These are phyloP conservation scores for Scolanthus callimorphus DNA, from an alignment of 92 coral and sea anemone species.

Conservation along the genomic window DNA sequence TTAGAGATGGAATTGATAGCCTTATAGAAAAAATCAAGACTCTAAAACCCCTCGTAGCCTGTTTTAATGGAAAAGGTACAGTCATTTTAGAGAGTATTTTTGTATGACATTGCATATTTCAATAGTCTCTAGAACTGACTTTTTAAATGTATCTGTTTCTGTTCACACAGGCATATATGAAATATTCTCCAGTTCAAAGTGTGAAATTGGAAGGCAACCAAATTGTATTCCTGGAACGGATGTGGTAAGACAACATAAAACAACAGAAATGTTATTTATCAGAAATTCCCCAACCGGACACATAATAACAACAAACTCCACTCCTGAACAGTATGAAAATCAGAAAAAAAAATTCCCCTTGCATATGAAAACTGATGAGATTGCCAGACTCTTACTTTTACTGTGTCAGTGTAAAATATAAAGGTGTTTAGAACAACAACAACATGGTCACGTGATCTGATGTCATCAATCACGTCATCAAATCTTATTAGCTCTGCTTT, in stretches of 20 bases:
- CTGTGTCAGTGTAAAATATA: too few species aligned
- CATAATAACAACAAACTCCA: too few species aligned
- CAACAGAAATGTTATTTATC: neutral
- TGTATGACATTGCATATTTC: neutral
- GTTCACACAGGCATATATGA: conserved; percentile 71
- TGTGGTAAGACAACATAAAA: conserved; percentile 44
- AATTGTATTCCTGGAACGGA: conserved; percentile 69
- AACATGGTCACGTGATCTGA: too few species aligned
- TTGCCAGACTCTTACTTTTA: too few species aligned
- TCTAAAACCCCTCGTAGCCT: conserved; percentile 75
- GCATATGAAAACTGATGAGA: too few species aligned
- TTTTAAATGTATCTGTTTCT: neutral
- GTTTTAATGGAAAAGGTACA: conserved; percentile 95
- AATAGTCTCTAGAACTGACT: neutral
- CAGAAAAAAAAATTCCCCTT: too few species aligned
- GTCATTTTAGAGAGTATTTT: neutral
- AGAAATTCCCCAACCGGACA: too few species aligned
- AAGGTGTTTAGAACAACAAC: too few species aligned
- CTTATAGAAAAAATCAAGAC: conserved; percentile 56
- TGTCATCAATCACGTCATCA: too few species aligned
- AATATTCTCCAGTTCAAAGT: conserved; percentile 80
- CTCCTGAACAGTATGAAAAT: too few species aligned
- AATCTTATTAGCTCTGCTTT: too few species aligned
- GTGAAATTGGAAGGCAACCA: conserved; percentile 73
- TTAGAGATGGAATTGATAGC: conserved; percentile 74